Evolutionary conservation across 1,140 invertebrate genomes (phyloP).

Genomic region (Orchesella cincta): DNA sequence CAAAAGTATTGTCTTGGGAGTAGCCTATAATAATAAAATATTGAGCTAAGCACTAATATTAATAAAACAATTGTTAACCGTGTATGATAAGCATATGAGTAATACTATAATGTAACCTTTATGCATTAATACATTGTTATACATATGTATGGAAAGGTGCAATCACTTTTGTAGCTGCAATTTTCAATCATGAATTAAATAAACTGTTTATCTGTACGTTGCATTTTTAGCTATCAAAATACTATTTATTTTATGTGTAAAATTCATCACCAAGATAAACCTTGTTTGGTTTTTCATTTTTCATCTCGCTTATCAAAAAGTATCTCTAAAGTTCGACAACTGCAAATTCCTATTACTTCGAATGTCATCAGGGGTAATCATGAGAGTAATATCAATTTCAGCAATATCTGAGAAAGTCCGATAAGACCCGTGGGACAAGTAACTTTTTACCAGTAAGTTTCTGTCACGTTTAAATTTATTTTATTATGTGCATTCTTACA

Average conservation of each 20-base stretch:
- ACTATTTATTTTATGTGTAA: too few species aligned
- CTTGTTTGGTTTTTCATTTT: not conserved
- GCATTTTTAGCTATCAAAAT: too few species aligned
- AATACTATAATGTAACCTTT: not conserved
- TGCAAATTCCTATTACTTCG: too few species aligned
- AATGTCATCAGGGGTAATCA: too few species aligned
- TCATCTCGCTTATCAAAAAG: too few species aligned
- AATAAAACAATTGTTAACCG: not conserved
- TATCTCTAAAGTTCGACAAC: too few species aligned
- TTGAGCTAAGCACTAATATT: constrained; percentile 12
- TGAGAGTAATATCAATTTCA: too few species aligned
- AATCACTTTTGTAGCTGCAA: constrained; percentile 27
- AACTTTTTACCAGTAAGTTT: too few species aligned
- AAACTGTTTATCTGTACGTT: not conserved
- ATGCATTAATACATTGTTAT: constrained; percentile 12
- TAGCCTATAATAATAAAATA: not conserved
- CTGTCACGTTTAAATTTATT: too few species aligned
- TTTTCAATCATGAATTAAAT: constrained; percentile 19
- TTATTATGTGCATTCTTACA: too few species aligned
- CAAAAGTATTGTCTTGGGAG: constrained; percentile 6
- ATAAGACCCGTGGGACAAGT: too few species aligned
- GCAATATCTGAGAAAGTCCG: not conserved
- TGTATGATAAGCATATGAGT: not conserved
- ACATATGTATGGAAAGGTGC: constrained; percentile 24
- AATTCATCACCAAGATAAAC: too few species aligned